Percentiles rank a stretch among this genome's conserved stretches.
phyloP scores from a whole-genome alignment of 1,140 invertebrate genomes.

The Nilaparvata lugens region DNA sequence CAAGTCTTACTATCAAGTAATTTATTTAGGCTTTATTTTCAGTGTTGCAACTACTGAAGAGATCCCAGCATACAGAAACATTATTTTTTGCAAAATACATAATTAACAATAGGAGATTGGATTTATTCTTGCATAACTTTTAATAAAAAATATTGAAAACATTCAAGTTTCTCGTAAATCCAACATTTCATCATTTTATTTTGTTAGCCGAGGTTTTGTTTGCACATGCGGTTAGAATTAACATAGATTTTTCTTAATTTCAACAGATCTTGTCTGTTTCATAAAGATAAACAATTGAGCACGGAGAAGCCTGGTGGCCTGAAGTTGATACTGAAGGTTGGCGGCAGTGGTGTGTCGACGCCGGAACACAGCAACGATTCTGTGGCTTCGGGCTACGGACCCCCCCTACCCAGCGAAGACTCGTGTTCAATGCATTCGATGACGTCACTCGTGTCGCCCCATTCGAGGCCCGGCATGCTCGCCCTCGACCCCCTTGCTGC shows the following conservation, averaged over 20 bases:
- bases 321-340: conserved; percentile 76
- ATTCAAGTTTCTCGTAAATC: no score
- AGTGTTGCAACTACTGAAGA: no score
- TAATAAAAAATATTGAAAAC: no score
- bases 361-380: conserved; percentile 56
- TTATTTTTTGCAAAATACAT: no score
- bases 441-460: not conserved
- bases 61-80: no score
- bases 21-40: no score
- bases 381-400: conserved; percentile 14
- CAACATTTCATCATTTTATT: no score
- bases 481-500: not conserved
- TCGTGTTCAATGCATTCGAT: conserved; percentile 24
- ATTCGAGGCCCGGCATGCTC: not conserved
- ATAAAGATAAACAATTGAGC: conserved; percentile 9
- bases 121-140: no score
- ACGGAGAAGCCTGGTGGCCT: conserved; percentile 50
- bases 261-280: conserved; percentile 7
- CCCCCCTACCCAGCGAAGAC: conserved; percentile 16
- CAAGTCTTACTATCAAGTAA: no score
- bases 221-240: not conserved
- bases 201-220: not conserved
- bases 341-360: conserved; percentile 51
- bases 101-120: no score
- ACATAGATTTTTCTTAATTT: conserved; percentile 3